Base-by-base conservation (phyloP, 2,797 vertebrate genomes). In the Clarias laeviceps region DNA sequence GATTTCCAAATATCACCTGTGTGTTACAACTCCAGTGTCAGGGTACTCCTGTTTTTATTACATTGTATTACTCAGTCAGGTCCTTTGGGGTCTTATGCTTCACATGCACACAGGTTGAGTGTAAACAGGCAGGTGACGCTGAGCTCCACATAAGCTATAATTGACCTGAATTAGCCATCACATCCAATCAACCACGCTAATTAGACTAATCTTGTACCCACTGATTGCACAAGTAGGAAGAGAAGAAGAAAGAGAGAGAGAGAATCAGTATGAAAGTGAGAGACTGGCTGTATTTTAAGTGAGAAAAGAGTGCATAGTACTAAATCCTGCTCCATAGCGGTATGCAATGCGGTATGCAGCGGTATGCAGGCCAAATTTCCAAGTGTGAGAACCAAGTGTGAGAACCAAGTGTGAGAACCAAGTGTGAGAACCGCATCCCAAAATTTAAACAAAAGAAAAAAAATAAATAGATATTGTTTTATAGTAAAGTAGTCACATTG, bases 181-280 rank as follows among this genome's bases (percentile, higher is more conserved):
- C 20, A 61, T 78, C 11, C 20, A 78, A 78, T 61, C 18, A 37
- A 37, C 56, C 32, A 78, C 37, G 56, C 20, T 78, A 61, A 37
- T 78, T 78, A 78, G 22, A 34, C 56, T 61, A 61, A n/a, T 34
- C 56, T 61, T 78, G 29, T 77, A 77, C 74, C 22, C 59, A 77
- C 74, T 78, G 32, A 78, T 78, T 78, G 20, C 15, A 24, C 56
- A 61, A 15, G 59, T 78, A 20, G n/a, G n/a, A 29, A 74, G 45
- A 56, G 3, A 50, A 6, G 11, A 40, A 20, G 20, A 69, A 34
- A n/a, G 69, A 14, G 4, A 15, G 7, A 45, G 7, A 27, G 24
- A 20, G n/a, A 74, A 15, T 32, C 9, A 34, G 50, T 34, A 22
- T 11, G 18, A 20, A 57, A 4, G 50, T 11, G 9, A 32, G 17